Evolutionary conservation across 2,888 invertebrate genomes (phyloP).

Genomic region (Pyrrhia umbra): DNA sequence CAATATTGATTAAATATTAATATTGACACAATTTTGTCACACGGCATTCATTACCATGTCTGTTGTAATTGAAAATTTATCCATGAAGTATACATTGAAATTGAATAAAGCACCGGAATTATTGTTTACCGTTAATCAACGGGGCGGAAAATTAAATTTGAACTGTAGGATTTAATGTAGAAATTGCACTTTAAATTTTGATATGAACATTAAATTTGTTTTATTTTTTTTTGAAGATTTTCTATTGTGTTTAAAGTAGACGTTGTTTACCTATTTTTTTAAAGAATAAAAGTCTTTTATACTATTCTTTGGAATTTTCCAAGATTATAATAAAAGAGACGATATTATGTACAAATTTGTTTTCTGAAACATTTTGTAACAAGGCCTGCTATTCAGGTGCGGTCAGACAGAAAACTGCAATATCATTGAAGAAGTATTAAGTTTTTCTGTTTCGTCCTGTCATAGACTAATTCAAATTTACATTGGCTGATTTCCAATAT

Average conservation of each 20-base stretch:
- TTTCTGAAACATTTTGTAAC: conserved; percentile 32
- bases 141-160: conserved; percentile 46
- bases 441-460: conserved; percentile 6
- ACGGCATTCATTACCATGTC: conserved; percentile 57
- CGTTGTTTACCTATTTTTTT: conserved; percentile 8
- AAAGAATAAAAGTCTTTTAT: neutral
- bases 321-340: conserved; percentile 8
- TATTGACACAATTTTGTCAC: conserved; percentile 57
- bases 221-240: neutral
- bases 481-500: conserved; percentile 29
- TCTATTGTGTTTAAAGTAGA: conserved; percentile 4
- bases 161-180: conserved; percentile 1
- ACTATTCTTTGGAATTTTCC: neutral
- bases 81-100: conserved; percentile 37
- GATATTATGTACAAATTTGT: conserved; percentile 17
- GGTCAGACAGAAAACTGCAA: conserved; percentile 36
- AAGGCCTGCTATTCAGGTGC: conserved; percentile 23
- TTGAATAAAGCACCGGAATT: conserved; percentile 51
- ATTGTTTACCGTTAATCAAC: conserved; percentile 56
- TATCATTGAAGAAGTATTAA: conserved; percentile 19
- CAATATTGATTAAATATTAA: conserved; percentile 59
- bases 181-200: conserved; percentile 13
- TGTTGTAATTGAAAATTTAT: conserved; percentile 61
- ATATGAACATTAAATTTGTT: neutral
- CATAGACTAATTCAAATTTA: conserved; percentile 25